A percentile compares a stretch with the other conserved stretches of the same genome.
phyloP scores from a whole-genome alignment of 2,113 vertebrate genomes.

The Festucalex cinctus region DNA sequence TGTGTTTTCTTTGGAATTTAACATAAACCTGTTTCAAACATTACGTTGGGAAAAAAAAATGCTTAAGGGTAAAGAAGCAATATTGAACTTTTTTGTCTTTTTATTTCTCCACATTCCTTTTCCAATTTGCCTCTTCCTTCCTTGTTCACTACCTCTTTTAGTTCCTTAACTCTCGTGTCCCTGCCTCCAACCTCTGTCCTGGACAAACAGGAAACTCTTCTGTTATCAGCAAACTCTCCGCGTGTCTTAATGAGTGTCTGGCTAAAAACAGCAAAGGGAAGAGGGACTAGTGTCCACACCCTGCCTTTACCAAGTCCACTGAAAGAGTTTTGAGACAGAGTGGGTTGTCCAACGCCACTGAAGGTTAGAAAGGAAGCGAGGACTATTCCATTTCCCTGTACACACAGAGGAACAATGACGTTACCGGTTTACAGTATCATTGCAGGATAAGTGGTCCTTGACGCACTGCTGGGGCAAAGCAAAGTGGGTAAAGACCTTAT shows the following conservation, averaged over 20 bases:
- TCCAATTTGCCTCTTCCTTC: constrained; percentile 4
- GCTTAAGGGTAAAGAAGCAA: neutral
- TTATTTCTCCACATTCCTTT: constrained; percentile 1
- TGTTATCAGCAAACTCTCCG: constrained; percentile 53
- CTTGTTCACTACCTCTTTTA: neutral
- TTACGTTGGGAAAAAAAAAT: neutral
- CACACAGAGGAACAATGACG: neutral
- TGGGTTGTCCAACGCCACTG: neutral
- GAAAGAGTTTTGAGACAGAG: constrained; percentile 1
- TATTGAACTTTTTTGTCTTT: constrained; percentile 1
- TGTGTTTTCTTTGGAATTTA: constrained; percentile 27
- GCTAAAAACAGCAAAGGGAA: constrained; percentile 37
- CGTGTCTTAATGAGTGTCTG: constrained; percentile 51
- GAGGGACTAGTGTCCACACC: constrained; percentile 41
- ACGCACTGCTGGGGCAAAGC: constrained; percentile 13
- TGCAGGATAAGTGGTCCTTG: constrained; percentile 27
- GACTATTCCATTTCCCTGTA: constrained; percentile 32
- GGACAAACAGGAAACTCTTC: constrained; percentile 65
- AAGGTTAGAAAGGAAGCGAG: constrained; percentile 29
- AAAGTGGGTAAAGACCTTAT: constrained; percentile 16
- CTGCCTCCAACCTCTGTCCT: constrained; percentile 14
- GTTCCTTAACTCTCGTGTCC: constrained; percentile 18
- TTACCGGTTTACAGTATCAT: constrained; percentile 27
- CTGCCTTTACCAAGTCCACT: constrained; percentile 31
- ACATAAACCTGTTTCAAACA: constrained; percentile 1